Conservation (phyloP, 1,140 invertebrate genomes). For the Meloidogyne floridensis region DNA sequence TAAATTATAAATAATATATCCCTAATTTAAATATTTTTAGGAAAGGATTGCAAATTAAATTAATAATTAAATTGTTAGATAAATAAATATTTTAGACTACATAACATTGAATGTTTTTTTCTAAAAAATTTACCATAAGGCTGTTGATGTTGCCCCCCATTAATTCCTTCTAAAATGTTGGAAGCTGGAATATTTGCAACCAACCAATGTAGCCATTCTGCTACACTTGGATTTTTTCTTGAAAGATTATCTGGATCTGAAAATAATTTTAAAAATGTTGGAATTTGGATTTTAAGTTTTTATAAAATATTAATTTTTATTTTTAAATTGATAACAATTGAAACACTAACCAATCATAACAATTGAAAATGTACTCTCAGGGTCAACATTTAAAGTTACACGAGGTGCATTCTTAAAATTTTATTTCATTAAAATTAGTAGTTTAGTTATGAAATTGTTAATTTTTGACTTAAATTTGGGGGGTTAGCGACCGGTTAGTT, state of each 20-base stretch:
- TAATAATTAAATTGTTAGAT: too few species aligned
- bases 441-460: too few species aligned
- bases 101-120: too few species aligned
- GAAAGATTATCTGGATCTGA: slow-evolving; percentile 64
- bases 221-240: slow-evolving; percentile 62
- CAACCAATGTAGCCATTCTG: slow-evolving; percentile 66
- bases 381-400: slow-evolving; percentile 62
- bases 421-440: not conserved
- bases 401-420: slow-evolving; percentile 57
- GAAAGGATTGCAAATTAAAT: too few species aligned
- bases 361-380: slow-evolving; percentile 60
- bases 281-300: slow-evolving; percentile 27
- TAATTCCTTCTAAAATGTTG: slow-evolving; percentile 49
- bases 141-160: slow-evolving; percentile 63
- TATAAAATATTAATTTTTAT: slow-evolving; percentile 17
- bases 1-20: too few species aligned
- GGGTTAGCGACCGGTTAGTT: too few species aligned
- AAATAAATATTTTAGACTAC: too few species aligned
- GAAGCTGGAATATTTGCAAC: slow-evolving; percentile 63
- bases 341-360: slow-evolving; percentile 63
- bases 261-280: slow-evolving; percentile 19
- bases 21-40: too few species aligned
- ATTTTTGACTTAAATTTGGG: too few species aligned
- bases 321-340: slow-evolving; percentile 8
- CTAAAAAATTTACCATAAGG: slow-evolving; percentile 47